Evolutionary conservation across 2,888 invertebrate genomes (phyloP).

Genomic region (Nymphalis polychloros): DNA sequence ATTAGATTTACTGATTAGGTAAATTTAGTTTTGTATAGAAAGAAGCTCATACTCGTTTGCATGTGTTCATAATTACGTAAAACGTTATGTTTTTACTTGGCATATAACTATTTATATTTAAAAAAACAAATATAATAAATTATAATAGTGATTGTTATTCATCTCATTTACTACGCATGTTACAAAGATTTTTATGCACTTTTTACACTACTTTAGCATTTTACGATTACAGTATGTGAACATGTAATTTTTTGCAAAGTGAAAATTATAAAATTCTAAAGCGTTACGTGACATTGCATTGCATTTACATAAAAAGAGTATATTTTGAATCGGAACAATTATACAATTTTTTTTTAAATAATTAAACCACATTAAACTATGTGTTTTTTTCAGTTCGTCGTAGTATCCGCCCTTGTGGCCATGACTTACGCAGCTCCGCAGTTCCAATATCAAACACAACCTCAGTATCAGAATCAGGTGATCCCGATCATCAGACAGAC

Average conservation of each 20-base stretch:
- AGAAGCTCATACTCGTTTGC: not conserved
- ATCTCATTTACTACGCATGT: too few relatives aligned
- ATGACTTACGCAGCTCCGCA: slow-evolving; percentile 65
- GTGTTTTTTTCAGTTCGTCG: slow-evolving; percentile 61
- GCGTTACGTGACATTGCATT: too few relatives aligned
- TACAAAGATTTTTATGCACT: too few relatives aligned
- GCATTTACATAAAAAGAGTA: too few relatives aligned
- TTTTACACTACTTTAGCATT: too few relatives aligned
- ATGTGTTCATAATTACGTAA: not conserved
- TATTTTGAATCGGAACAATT: too few relatives aligned
- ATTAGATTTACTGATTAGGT: not conserved
- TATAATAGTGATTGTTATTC: too few relatives aligned
- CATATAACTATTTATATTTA: not conserved
- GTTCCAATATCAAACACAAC: slow-evolving; percentile 55
- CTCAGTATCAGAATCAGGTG: slow-evolving; percentile 54
- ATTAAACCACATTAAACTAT: too few relatives aligned
- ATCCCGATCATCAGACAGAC: slow-evolving; percentile 83
- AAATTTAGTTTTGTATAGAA: not conserved
- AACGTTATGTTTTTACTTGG: not conserved
- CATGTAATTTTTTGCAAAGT: too few relatives aligned
- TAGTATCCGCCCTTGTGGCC: slow-evolving; percentile 63
- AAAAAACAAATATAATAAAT: not conserved
- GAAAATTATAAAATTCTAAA: not conserved
- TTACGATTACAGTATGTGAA: too few relatives aligned
- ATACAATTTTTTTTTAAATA: too few relatives aligned